Conservation (phyloP, 2,888 invertebrate species). For the Drosophila paranaensis region DNA sequence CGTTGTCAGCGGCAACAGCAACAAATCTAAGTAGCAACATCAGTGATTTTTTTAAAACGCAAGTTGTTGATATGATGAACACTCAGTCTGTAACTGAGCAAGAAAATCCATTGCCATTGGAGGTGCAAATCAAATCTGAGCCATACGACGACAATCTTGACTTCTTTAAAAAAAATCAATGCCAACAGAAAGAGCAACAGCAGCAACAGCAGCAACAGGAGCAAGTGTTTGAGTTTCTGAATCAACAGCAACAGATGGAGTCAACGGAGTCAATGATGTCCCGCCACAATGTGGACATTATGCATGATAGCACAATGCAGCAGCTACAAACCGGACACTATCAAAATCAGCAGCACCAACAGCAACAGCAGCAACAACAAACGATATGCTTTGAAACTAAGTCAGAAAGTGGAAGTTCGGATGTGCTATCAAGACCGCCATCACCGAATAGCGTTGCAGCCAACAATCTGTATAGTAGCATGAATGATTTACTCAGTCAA, state of each 20-base stretch:
- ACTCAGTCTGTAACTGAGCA: constrained; percentile 30
- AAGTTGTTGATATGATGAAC: constrained; percentile 44
- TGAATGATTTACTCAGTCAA: constrained; percentile 83
- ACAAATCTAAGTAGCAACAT: constrained; percentile 55
- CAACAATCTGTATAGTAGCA: constrained; percentile 73
- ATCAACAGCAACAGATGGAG: constrained; percentile 44
- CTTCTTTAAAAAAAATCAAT: constrained; percentile 44
- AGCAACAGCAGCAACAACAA: constrained; percentile 78
- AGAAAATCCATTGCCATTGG: constrained; percentile 53
- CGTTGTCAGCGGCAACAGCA: constrained; percentile 29
- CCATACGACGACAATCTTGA: constrained; percentile 58
- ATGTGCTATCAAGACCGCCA: constrained; percentile 84
- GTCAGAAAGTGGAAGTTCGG: constrained; percentile 85
- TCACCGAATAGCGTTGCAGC: constrained; percentile 82
- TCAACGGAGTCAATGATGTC: constrained; percentile 23
- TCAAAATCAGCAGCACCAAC: constrained; percentile 38
- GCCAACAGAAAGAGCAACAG: constrained; percentile 27
- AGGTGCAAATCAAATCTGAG: constrained; percentile 76
- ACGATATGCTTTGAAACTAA: constrained; percentile 84
- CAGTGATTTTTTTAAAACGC: constrained; percentile 57
- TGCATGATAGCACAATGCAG: constrained; percentile 18
- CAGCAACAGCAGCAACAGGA: constrained; percentile 32
- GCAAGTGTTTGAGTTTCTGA: constrained; percentile 53
- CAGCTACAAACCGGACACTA: constrained; percentile 18
- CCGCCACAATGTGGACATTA: constrained; percentile 42